Conservation (phyloP, 2,797 vertebrate species). For the Taeniopygia guttata region DNA sequence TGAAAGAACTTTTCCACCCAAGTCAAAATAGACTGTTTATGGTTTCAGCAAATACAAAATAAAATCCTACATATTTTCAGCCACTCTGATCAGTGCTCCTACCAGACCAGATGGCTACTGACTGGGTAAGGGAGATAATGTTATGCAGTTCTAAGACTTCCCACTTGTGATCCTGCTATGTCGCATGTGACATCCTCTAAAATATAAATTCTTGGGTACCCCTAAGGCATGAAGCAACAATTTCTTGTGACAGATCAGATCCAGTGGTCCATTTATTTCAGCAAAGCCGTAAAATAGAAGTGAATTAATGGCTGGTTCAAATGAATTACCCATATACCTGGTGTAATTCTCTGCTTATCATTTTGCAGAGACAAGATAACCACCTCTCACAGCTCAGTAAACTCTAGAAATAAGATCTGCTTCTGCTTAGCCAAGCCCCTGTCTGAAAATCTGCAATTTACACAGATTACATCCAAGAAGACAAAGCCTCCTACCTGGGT, state of each 20-base stretch:
- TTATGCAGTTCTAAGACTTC: not conserved
- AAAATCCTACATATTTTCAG: not conserved
- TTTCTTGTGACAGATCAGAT: not conserved
- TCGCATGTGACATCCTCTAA: not conserved
- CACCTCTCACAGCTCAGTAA: not conserved
- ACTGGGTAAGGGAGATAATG: not conserved
- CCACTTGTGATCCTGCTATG: not conserved
- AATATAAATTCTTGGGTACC: not conserved
- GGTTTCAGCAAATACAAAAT: not conserved
- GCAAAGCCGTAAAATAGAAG: not conserved
- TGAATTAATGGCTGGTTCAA: not conserved
- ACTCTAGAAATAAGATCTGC: not conserved
- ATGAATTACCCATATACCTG: not conserved
- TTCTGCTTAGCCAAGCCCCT: not conserved
- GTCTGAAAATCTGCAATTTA: not conserved
- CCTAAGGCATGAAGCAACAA: not conserved
- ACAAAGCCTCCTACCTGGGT: constrained; percentile 82
- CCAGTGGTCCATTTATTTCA: not conserved
- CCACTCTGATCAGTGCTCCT: not conserved
- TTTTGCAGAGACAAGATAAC: not conserved
- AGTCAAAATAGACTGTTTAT: not conserved
- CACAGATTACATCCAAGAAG: not conserved
- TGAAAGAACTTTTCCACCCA: not conserved
- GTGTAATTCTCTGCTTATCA: not conserved
- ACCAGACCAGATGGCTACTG: not conserved